A percentile compares a stretch with the other conserved stretches of the same genome.
Evolutionary conservation across 2,113 vertebrate species (phyloP).

Genomic region (Lanius collurio): DNA sequence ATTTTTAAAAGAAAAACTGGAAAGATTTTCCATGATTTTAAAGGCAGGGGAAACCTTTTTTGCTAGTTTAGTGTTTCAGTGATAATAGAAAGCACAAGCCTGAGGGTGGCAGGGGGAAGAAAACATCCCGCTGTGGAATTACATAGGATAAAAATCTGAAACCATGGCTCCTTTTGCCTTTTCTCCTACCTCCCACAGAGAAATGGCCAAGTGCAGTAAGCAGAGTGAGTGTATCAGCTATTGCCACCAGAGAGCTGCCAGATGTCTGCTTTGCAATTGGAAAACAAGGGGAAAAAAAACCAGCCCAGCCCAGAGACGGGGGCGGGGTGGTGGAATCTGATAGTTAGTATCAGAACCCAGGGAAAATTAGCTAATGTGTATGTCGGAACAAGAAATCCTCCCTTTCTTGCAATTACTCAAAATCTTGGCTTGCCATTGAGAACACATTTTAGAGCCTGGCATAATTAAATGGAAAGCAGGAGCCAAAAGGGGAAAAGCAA

Average conservation of each 20-base stretch:
- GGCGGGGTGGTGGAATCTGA: conserved; percentile 21
- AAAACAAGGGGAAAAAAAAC: background rate
- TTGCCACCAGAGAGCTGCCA: conserved; percentile 46
- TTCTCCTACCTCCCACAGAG: conserved; percentile 30
- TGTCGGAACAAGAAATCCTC: conserved; percentile 51
- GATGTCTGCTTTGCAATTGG: conserved; percentile 40
- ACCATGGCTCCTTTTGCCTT: background rate
- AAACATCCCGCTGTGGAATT: background rate
- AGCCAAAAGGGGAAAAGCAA: conserved; percentile 43
- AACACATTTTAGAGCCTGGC: conserved; percentile 8
- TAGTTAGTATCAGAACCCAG: conserved; percentile 48
- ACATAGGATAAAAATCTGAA: background rate
- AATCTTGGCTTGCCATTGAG: conserved; percentile 43
- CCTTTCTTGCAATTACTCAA: conserved; percentile 42
- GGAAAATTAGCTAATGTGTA: conserved; percentile 54
- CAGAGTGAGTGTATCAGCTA: background rate
- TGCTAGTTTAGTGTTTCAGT: background rate
- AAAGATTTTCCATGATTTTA: background rate
- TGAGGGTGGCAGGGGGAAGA: background rate
- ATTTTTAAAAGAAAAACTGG: background rate
- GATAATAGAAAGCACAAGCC: background rate
- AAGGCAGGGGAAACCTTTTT: background rate
- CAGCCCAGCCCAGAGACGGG: background rate
- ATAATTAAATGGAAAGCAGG: background rate
- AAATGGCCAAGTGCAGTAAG: background rate